These are phyloP conservation scores for Drosophila subpulchrella DNA, from an alignment of 1,140 invertebrate species.

Conservation along the genomic window DNA sequence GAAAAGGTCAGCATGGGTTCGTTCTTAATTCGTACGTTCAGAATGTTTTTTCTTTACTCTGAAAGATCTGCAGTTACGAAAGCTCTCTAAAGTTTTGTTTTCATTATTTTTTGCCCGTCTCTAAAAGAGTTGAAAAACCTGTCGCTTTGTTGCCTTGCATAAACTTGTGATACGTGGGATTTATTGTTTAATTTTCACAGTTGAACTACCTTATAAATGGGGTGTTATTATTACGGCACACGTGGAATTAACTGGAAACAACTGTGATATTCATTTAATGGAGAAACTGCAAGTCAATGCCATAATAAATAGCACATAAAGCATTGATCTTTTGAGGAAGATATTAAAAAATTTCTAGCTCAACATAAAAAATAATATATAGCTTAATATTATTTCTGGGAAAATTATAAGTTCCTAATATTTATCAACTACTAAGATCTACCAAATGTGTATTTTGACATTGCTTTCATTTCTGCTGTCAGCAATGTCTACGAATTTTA, in stretches of 20 bases:
- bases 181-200: slow-evolving; percentile 12
- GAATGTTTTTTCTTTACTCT: neutral
- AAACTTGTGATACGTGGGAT: slow-evolving; percentile 9
- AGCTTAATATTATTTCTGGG: too few species aligned
- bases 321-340: neutral
- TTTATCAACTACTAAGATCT: too few species aligned
- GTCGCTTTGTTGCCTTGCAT: slow-evolving; percentile 16
- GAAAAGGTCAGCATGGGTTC: slow-evolving; percentile 10
- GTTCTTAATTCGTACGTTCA: neutral
- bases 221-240: slow-evolving; percentile 22
- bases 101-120: neutral
- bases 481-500: neutral
- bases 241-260: slow-evolving; percentile 2
- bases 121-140: slow-evolving; percentile 21
- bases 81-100: neutral
- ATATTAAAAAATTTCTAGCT: too few species aligned
- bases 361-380: neutral
- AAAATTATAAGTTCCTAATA: too few species aligned
- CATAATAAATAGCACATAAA: neutral
- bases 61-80: slow-evolving; percentile 1
- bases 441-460: neutral
- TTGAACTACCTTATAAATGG: slow-evolving; percentile 24
- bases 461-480: neutral
- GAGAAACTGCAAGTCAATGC: neutral
- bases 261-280: neutral